Evolutionary conservation across 2,888 invertebrate species (phyloP).

Genomic region (Drosophila paracracens): DNA sequence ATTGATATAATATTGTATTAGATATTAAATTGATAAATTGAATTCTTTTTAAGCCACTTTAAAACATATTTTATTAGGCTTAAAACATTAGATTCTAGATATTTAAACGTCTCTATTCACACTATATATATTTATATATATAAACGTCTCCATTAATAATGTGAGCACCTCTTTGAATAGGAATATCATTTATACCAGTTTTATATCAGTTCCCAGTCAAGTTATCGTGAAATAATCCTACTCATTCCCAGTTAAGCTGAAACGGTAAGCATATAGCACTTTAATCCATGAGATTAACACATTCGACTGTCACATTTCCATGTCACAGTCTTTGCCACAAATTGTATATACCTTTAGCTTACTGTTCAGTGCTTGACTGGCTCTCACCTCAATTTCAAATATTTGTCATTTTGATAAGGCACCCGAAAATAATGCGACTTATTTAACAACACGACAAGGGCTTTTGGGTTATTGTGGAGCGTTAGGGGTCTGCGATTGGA

Average conservation of each 20-base stretch:
- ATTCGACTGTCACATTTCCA: constrained; percentile 2
- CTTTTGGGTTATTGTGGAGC: background rate
- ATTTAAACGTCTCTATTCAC: background rate
- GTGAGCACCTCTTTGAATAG: background rate
- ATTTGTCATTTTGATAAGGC: constrained; percentile 71
- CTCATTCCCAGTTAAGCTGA: background rate
- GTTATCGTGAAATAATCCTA: background rate
- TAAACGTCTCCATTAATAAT: background rate
- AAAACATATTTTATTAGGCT: background rate
- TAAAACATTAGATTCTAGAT: background rate
- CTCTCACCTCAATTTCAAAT: constrained; percentile 72
- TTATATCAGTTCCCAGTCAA: background rate
- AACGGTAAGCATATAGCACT: background rate
- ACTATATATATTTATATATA: background rate
- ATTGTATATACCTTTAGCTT: constrained; percentile 20
- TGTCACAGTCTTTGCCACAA: constrained; percentile 16
- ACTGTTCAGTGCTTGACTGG: constrained; percentile 9
- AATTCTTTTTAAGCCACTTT: too few relatives aligned
- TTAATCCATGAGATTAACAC: background rate
- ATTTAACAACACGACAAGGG: constrained; percentile 24
- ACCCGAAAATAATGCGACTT: constrained; percentile 53
- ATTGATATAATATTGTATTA: background rate
- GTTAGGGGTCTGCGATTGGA: constrained; percentile 11
- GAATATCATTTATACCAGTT: background rate
- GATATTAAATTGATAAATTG: background rate